These are phyloP conservation scores for Drosophila prostipennis DNA, from an alignment of 2,888 invertebrate species.

Conservation along the genomic window DNA sequence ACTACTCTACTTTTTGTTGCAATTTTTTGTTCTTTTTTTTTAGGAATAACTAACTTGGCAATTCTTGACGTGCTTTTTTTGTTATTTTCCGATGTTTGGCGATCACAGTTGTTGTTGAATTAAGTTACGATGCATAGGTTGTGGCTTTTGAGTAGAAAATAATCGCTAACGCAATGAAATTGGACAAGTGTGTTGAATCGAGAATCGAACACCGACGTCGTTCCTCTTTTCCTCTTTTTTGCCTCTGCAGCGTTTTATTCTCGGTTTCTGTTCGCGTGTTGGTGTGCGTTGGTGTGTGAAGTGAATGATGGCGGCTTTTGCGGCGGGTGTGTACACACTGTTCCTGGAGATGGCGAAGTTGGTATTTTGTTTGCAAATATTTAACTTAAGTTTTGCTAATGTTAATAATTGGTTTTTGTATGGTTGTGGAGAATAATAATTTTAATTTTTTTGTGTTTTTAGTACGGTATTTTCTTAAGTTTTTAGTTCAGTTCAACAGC, in stretches of 20 bases:
- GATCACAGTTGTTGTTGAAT: slow-evolving; percentile 80
- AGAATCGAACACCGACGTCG: slow-evolving; percentile 77
- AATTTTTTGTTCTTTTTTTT: slow-evolving; percentile 55
- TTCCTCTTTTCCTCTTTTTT: slow-evolving; percentile 45
- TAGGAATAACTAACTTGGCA: slow-evolving; percentile 63
- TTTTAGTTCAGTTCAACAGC: no score
- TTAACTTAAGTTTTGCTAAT: not conserved
- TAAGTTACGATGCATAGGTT: slow-evolving; percentile 74
- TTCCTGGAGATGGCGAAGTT: not conserved
- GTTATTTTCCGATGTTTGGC: slow-evolving; percentile 62
- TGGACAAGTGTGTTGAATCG: slow-evolving; percentile 82
- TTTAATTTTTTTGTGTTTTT: no score
- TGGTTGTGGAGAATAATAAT: no score
- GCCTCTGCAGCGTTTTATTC: slow-evolving; percentile 63
- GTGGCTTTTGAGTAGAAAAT: slow-evolving; percentile 77
- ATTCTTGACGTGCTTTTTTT: slow-evolving; percentile 62
- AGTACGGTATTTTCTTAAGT: no score
- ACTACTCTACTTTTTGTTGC: slow-evolving; percentile 67
- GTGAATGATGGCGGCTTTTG: slow-evolving; percentile 67
- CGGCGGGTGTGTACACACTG: slow-evolving; percentile 28
- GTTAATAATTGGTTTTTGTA: not conserved
- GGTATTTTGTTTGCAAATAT: not conserved
- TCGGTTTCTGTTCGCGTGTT: slow-evolving; percentile 58
- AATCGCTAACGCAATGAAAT: slow-evolving; percentile 81
- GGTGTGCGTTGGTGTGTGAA: slow-evolving; percentile 53